Evolutionary conservation across 2,888 invertebrate species (phyloP), one percentile per base, ranked within the genome.

Genomic region (Rhyacophila evoluta): DNA sequence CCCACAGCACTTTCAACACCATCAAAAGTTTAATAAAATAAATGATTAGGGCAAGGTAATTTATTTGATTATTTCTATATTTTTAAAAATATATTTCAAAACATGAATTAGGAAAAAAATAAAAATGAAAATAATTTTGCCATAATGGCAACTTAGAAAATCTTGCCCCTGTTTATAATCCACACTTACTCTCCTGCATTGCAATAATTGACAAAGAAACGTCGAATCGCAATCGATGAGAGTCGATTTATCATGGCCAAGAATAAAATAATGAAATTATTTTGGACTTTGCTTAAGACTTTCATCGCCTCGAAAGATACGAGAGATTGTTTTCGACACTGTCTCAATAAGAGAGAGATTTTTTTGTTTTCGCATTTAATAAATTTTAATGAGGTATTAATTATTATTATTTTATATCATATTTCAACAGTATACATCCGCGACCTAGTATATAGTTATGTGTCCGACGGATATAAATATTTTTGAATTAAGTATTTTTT

Each of bases 121-220:
- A 12, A 39, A 39, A 39, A 39, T 39, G 6, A 1, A 12, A 39
- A 39, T 39, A 39, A 75, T 0, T 3, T 2, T 39, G 69, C 69
- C 68, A 6, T 25, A 68, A 33, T 68, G 75, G 68, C 33, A 39
- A 38, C n/a, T 39, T 5, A 12, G 15, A 39, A 39, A 12, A 6
- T 2, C 12, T 1, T 6, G 6, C 1, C 55, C 55, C 55, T 55
- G 55, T 10, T 55, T 25, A 25, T 55, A 25, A 55, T 55, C 55
- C 15, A 55, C 55, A 55, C 55, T 55, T 55, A 19, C 55, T 55
- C 19, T 8, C 55, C 19, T 55, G 55, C 55, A 55, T 25, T 55
- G 55, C 25, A 55, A 55, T 77, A 77, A 77, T 77, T 72, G 77
- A 77, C 77, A 55, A 77, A 72, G 41, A 68, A 37, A 72, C 29